Evolutionary conservation across 2,797 vertebrate species (phyloP).

Genomic region (Intellagama lesueurii): DNA sequence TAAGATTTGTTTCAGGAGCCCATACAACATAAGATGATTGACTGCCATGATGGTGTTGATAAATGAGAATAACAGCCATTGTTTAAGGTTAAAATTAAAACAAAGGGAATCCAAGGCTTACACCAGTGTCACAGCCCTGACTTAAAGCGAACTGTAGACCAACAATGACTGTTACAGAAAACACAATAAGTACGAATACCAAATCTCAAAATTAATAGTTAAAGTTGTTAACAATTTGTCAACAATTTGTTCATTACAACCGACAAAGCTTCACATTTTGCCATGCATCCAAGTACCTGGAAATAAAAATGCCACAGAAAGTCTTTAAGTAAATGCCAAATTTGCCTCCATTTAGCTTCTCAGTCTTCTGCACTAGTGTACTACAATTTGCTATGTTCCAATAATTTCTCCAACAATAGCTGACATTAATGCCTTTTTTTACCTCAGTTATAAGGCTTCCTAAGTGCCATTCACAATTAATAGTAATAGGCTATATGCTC

Average conservation of each 20-base stretch:
- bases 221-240: not conserved
- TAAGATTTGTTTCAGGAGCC: not conserved
- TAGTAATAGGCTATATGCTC: not conserved
- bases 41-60: not conserved
- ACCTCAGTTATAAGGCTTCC: no score
- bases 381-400: not conserved
- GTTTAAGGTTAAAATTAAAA: not conserved
- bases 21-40: not conserved
- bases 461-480: not conserved
- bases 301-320: not conserved
- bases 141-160: not conserved
- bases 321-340: not conserved
- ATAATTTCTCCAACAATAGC: no score
- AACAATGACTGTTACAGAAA: not conserved
- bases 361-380: no score
- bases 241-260: not conserved
- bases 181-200: not conserved
- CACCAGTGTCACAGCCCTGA: not conserved
- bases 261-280: not conserved
- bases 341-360: not conserved
- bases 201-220: not conserved
- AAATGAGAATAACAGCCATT: not conserved
- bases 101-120: not conserved
- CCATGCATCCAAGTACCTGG: not conserved
- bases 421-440: no score